These are phyloP conservation scores for Eudorcas thomsonii DNA, from an alignment of 2,113 vertebrate species.

Conservation along the genomic window DNA sequence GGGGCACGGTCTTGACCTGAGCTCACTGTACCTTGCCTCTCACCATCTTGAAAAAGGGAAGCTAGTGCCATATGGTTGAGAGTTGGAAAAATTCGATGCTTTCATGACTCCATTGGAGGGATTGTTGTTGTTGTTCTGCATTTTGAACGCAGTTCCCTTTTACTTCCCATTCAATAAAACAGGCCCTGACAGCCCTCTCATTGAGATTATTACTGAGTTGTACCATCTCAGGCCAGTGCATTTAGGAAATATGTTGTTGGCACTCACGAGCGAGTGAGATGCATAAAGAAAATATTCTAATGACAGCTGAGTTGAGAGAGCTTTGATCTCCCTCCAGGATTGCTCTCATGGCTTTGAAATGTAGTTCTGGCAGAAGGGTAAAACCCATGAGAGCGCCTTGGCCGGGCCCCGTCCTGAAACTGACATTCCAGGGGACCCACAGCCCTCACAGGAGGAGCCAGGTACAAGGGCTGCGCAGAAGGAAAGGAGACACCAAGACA, in stretches of 20 bases:
- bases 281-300: slow-evolving; percentile 86
- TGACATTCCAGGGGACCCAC: slow-evolving; percentile 80
- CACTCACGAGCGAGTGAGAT: slow-evolving; percentile 77
- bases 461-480: not conserved
- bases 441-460: slow-evolving; percentile 74
- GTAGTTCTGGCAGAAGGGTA: slow-evolving; percentile 80
- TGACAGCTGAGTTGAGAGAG: slow-evolving; percentile 82
- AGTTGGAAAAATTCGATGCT: slow-evolving; percentile 41
- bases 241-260: slow-evolving; percentile 84
- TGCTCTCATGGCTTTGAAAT: slow-evolving; percentile 87
- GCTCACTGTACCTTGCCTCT: not conserved
- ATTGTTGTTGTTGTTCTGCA: slow-evolving; percentile 76
- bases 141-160: slow-evolving; percentile 53
- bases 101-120: slow-evolving; percentile 63
- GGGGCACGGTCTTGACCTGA: not conserved
- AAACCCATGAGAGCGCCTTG: slow-evolving; percentile 77
- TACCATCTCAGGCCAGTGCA: slow-evolving; percentile 80
- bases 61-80: slow-evolving; percentile 56
- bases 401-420: slow-evolving; percentile 79
- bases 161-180: slow-evolving; percentile 79
- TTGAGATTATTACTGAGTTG: slow-evolving; percentile 78
- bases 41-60: slow-evolving; percentile 56
- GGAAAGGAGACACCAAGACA: not conserved
- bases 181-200: slow-evolving; percentile 78
- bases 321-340: slow-evolving; percentile 86